Evolutionary conservation across 92 coral and sea anemone genomes (phyloP).

Genomic region (Palythoa caribaeorum): DNA sequence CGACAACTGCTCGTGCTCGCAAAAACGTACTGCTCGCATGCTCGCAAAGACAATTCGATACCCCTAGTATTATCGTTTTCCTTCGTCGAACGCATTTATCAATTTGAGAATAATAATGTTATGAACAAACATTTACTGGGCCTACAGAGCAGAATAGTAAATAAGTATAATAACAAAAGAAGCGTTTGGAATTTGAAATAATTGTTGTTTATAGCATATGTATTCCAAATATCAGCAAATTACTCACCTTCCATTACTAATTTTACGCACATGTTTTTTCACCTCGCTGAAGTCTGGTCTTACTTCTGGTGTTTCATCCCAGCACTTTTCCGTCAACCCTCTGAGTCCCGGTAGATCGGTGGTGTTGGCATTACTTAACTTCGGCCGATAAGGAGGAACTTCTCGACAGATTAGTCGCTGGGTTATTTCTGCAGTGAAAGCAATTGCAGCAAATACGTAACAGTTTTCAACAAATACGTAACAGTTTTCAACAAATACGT

Average conservation of each 20-base stretch:
- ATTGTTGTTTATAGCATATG: too few species aligned
- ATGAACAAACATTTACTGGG: too few species aligned
- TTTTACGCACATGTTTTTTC: slow-evolving; percentile 87
- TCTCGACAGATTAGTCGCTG: slow-evolving; percentile 73
- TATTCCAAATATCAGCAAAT: not conserved
- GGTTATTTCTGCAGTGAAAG: slow-evolving; percentile 67
- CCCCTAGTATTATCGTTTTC: too few species aligned
- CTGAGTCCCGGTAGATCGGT: slow-evolving; percentile 79
- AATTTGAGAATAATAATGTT: too few species aligned
- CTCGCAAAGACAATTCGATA: too few species aligned
- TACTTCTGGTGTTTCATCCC: slow-evolving; percentile 86
- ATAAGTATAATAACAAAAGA: too few species aligned
- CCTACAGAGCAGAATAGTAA: too few species aligned
- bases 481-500: not conserved
- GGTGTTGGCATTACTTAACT: slow-evolving; percentile 64
- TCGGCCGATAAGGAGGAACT: slow-evolving; percentile 90
- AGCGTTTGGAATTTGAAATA: too few species aligned
- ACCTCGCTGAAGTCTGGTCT: slow-evolving; percentile 93
- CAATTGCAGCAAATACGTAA: not conserved
- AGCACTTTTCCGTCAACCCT: slow-evolving; percentile 88
- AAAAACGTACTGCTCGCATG: too few species aligned
- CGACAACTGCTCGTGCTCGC: too few species aligned
- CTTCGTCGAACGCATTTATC: too few species aligned
- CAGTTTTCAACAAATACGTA: not conserved
- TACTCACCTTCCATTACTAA: slow-evolving; percentile 85